Percentiles rank a stretch among this genome's conserved stretches.
phyloP scores from a whole-genome alignment of 2,113 vertebrate species.

The Leucosticte australis region DNA sequence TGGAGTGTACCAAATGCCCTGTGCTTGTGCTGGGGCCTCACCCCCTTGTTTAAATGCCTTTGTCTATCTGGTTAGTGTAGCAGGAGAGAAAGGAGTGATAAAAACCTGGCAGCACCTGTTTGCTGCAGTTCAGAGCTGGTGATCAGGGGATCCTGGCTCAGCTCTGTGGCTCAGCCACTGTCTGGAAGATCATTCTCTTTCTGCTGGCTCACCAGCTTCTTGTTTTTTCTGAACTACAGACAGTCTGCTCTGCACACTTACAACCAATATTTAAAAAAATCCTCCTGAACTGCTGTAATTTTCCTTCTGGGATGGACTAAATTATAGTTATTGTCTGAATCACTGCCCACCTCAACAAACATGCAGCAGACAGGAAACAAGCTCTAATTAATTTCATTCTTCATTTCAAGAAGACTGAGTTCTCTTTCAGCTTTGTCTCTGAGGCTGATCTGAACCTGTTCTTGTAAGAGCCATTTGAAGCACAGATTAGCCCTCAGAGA shows the following conservation, averaged over 20 bases:
- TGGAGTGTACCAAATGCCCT: fast-evolving
- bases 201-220: not conserved
- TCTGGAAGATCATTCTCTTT: not conserved
- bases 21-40: not conserved
- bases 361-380: not conserved
- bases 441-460: not conserved
- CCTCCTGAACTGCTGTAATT: not conserved
- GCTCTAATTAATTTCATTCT: not conserved
- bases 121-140: not conserved
- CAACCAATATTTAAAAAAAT: not conserved
- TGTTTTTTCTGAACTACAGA: not conserved
- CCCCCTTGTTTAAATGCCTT: not conserved
- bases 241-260: not conserved
- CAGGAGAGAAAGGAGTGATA: not conserved
- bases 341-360: not conserved
- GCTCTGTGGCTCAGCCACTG: fast-evolving
- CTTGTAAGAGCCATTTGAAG: not conserved
- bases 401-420: not conserved
- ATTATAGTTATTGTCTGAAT: not conserved
- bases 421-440: not conserved
- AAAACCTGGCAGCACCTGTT: not conserved
- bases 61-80: not conserved
- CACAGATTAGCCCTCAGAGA: not conserved
- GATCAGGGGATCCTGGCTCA: not conserved
- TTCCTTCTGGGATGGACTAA: not conserved